A percentile compares a stretch with the other conserved stretches of the same genome.
phyloP scores from a whole-genome alignment of 2,888 invertebrate genomes.

The Laspeyria flexula region DNA sequence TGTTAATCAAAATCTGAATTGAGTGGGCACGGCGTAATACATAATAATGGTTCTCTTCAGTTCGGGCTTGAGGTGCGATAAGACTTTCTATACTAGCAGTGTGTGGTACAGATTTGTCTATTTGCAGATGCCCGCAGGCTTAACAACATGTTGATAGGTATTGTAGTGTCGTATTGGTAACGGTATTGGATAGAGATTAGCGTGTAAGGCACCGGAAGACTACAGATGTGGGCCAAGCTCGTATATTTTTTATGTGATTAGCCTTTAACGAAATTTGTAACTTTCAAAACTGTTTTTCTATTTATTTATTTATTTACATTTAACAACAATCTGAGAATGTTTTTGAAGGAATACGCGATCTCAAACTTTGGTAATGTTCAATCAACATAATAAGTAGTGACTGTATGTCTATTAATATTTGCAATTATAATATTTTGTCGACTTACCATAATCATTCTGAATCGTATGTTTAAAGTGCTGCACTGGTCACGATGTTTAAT shows the following conservation, averaged over 20 bases:
- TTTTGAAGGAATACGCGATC: background rate
- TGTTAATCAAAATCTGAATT: conserved; percentile 18
- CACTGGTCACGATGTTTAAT: background rate
- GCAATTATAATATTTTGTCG: too few species aligned
- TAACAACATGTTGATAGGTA: conserved; percentile 2
- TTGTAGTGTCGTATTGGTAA: conserved; percentile 20
- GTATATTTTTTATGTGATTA: conserved; percentile 44
- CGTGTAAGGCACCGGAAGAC: conserved; percentile 41
- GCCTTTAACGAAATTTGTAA: conserved; percentile 15
- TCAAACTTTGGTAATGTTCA: background rate
- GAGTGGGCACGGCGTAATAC: too few species aligned
- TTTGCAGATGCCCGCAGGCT: background rate
- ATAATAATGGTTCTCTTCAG: background rate
- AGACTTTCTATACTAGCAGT: conserved; percentile 27
- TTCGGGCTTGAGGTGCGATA: conserved; percentile 21
- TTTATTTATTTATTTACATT: conserved; percentile 1
- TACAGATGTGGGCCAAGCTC: conserved; percentile 46
- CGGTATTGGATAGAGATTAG: conserved; percentile 35
- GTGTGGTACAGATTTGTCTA: background rate
- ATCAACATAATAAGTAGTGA: background rate
- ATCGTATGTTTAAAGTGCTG: background rate
- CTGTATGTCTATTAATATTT: background rate
- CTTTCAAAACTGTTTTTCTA: background rate
- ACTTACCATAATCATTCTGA: background rate
- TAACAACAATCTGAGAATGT: background rate